Percentiles rank a stretch among this genome's conserved stretches.
phyloP scores from a whole-genome alignment of 2,888 invertebrate genomes.

The Sturmia bella region DNA sequence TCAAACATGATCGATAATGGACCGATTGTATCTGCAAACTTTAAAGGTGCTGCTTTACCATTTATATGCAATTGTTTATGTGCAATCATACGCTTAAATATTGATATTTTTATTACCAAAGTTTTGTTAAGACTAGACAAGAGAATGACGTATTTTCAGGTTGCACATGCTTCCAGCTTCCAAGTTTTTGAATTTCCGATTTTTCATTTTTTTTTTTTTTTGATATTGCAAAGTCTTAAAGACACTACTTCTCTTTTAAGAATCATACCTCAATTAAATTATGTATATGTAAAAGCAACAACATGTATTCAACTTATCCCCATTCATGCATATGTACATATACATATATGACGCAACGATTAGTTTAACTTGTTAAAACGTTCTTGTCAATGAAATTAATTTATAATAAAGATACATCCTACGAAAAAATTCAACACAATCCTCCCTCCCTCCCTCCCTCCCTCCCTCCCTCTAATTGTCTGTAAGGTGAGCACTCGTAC shows the following conservation, averaged over 20 bases:
- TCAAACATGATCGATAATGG: slow-evolving; percentile 80
- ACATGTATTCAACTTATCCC: neutral
- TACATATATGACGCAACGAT: neutral
- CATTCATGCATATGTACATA: neutral
- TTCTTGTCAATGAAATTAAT: too few species aligned
- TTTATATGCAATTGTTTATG: slow-evolving; percentile 65
- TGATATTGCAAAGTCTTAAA: slow-evolving; percentile 37
- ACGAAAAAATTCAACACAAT: too few species aligned
- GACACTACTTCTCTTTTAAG: slow-evolving; percentile 38
- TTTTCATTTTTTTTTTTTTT: slow-evolving; percentile 24
- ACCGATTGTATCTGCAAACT: neutral
- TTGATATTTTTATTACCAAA: slow-evolving; percentile 66
- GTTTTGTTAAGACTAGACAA: slow-evolving; percentile 66
- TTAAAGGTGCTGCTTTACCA: slow-evolving; percentile 58
- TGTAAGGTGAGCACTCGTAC: too few species aligned
- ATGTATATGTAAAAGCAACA: slow-evolving; percentile 23
- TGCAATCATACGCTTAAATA: slow-evolving; percentile 69
- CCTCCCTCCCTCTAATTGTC: too few species aligned
- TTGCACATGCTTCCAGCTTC: slow-evolving; percentile 45
- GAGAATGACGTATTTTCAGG: slow-evolving; percentile 44
- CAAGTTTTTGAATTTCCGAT: slow-evolving; percentile 38
- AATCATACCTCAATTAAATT: slow-evolving; percentile 54
- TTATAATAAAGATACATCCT: too few species aligned
- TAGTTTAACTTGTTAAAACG: neutral
- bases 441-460: too few species aligned